Percentiles rank a stretch among this genome's conserved stretches.
Conservation (phyloP, 2,797 vertebrate genomes). For the Thamnophis elegans region DNA sequence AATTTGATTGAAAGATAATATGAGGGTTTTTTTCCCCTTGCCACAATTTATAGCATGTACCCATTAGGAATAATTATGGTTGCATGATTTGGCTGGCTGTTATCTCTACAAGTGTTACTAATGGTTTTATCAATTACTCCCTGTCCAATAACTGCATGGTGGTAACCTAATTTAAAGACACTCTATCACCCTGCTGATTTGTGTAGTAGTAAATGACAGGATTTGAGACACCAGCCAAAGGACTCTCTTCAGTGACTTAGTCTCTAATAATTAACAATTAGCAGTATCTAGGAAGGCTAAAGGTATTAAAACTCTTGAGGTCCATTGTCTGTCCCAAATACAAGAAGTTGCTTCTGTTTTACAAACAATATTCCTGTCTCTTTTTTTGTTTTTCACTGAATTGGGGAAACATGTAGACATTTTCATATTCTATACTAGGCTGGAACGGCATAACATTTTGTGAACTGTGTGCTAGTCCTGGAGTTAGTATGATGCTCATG, state of each 20-base stretch:
- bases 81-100: slow-evolving; percentile 93
- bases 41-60: slow-evolving; percentile 92
- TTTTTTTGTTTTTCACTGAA: slow-evolving; percentile 32
- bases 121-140: slow-evolving; percentile 97
- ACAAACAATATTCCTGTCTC: slow-evolving; percentile 55
- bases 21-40: slow-evolving; percentile 73
- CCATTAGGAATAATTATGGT: slow-evolving; percentile 95
- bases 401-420: not conserved
- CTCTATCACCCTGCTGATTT: slow-evolving; percentile 89
- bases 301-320: slow-evolving; percentile 61
- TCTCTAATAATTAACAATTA: slow-evolving; percentile 88
- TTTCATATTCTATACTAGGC: not conserved
- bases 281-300: slow-evolving; percentile 71
- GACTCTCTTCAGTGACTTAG: slow-evolving; percentile 83
- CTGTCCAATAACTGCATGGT: slow-evolving; percentile 91
- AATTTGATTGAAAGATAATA: slow-evolving; percentile 87
- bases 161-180: slow-evolving; percentile 97
- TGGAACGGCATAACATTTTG: not conserved
- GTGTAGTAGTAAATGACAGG: slow-evolving; percentile 88
- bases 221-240: slow-evolving; percentile 82
- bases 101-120: slow-evolving; percentile 99
- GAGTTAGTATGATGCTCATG: not conserved
- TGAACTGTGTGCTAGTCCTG: not conserved
- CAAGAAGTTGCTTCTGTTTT: slow-evolving; percentile 54
- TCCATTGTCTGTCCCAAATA: slow-evolving; percentile 69